Base-by-base conservation (phyloP, 1,140 invertebrate species). In the Plodia interpunctella region DNA sequence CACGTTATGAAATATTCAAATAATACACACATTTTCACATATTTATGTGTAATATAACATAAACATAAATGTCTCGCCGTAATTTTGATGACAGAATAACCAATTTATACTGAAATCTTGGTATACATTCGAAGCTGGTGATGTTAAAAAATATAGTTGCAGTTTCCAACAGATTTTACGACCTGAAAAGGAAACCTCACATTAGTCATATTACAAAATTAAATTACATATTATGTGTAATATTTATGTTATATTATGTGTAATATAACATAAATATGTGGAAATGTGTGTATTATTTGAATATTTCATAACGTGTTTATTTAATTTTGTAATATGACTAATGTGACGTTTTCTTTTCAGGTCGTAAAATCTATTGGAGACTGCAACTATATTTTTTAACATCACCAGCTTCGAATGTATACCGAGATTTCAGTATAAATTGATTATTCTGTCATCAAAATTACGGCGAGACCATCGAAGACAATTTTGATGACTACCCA, bases 21-120 rank as follows among this genome's bases (percentile, higher is more conserved):
- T 25, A 25, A 25, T 25, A 25, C 2, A 76, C 77, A 76, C 78
- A 69, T 83, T 85, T 83, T 83, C 82, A 78, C 76, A 69, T 76
- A 77, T 80, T 85, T 82, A 82, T 77, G 74, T 15, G 59, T 53
- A 60, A 60, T 60, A 60, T 60, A 25, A 25, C n/a, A 53, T 53
- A 15, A n/a, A 15, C 38, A 15, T 44, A 13, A n/a, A n/a, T 44
- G 38, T 44, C 38, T 15, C 38, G 38, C 13, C 38, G n/a, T 44
- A 10, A 44, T 44, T 44, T 44, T 44, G 38, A 44, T 44, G 15
- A 10, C 38, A 17, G 38, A 44, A 44, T 44, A 44, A 44, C 15
- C 13, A n/a, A n/a, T 15, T 44, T 44, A 44, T 10, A 17, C 38
- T 44, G 38, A 15, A 10, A 44, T 15, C 38, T 15, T 1, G n/a